phyloP scores from a whole-genome alignment of 2,888 invertebrate species.

The Clusia tigrina region DNA sequence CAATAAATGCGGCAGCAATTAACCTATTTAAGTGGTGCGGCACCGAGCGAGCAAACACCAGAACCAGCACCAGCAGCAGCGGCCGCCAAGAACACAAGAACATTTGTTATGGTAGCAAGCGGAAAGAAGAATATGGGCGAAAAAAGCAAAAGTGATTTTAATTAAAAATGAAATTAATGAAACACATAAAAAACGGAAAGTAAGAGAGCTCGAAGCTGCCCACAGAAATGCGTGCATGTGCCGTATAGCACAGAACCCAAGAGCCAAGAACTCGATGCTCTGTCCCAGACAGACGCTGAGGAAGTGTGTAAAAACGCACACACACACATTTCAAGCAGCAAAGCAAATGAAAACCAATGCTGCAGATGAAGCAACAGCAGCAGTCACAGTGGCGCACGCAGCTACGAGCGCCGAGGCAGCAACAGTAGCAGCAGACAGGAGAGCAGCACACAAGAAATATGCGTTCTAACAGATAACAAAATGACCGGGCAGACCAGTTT shows the following conservation, averaged over 20 bases:
- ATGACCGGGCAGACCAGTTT: background rate
- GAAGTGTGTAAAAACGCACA: no score
- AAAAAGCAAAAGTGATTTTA: background rate
- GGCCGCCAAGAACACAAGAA: no score
- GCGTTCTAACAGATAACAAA: background rate
- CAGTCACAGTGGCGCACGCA: background rate
- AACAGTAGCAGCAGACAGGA: no score
- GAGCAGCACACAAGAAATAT: background rate
- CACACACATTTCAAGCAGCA: background rate
- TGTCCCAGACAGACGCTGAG: background rate
- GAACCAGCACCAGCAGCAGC: no score
- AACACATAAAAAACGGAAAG: background rate
- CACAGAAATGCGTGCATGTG: no score
- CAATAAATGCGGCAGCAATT: background rate
- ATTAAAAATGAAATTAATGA: conserved; percentile 6
- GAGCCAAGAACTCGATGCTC: no score
- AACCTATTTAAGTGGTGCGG: background rate
- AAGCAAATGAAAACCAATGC: conserved; percentile 2
- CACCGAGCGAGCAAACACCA: background rate
- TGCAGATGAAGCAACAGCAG: background rate
- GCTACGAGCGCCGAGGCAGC: no score
- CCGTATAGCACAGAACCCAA: background rate
- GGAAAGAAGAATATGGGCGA: background rate
- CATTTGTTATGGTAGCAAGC: background rate
- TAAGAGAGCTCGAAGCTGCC: no score